Evolutionary conservation across 2,113 vertebrate species (phyloP).

Genomic region (Mustelus asterias): DNA sequence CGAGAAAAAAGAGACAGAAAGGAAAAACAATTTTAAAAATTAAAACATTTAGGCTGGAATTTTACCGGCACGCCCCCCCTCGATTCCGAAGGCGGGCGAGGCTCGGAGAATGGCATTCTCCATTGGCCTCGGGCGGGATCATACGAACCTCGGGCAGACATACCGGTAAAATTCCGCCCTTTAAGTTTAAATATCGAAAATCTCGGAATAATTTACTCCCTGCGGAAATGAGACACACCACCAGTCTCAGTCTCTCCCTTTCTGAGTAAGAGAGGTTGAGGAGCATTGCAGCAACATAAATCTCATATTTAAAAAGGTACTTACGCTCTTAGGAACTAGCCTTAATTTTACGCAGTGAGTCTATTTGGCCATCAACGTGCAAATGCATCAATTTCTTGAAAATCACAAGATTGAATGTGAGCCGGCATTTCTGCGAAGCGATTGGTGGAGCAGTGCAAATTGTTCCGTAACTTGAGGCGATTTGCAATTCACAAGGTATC

Average conservation of each 20-base stretch:
- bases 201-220: background rate
- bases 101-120: too few species aligned
- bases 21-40: background rate
- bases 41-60: background rate
- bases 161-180: too few species aligned
- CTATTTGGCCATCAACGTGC: background rate
- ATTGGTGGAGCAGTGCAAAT: background rate
- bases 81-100: too few species aligned
- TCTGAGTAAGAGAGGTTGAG: background rate
- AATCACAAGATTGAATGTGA: background rate
- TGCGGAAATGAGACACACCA: background rate
- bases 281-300: background rate
- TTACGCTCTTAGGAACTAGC: background rate
- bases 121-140: too few species aligned
- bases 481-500: background rate
- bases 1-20: background rate
- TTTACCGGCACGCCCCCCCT: too few species aligned
- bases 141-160: too few species aligned
- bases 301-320: background rate
- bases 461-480: background rate
- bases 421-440: background rate
- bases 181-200: background rate
- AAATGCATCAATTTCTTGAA: background rate
- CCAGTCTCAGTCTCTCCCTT: background rate
- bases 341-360: background rate